Evolutionary conservation across 2,113 vertebrate species (phyloP).

Genomic region (Solea solea): DNA sequence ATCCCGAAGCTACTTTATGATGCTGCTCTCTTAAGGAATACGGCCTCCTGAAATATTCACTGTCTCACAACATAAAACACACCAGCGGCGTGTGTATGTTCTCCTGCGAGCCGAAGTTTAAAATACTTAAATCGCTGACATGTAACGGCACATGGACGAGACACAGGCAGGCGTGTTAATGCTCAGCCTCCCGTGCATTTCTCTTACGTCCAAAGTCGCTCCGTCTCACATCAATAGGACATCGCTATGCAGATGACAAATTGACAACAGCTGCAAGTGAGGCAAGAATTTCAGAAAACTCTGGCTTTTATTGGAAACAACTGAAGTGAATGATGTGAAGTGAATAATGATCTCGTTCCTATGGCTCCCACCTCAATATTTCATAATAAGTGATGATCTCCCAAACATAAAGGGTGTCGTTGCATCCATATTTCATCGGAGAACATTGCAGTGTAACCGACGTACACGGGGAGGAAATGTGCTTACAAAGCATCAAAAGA

Average conservation of each 20-base stretch:
- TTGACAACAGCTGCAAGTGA: conserved; percentile 69
- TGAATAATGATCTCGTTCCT: conserved; percentile 67
- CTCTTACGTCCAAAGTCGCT: conserved; percentile 47
- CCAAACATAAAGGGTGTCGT: conserved; percentile 67
- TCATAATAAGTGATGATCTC: conserved; percentile 75
- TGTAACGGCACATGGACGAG: conserved; percentile 14
- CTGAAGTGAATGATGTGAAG: conserved; percentile 67
- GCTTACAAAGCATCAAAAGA: conserved; percentile 80
- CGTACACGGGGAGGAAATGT: conserved; percentile 70
- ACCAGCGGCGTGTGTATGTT: not conserved
- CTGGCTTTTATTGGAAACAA: conserved; percentile 73
- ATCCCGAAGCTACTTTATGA: too few relatives aligned
- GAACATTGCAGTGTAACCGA: conserved; percentile 74
- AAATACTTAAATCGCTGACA: conserved; percentile 32
- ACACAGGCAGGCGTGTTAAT: conserved; percentile 6
- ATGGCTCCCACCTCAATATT: conserved; percentile 66
- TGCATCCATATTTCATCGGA: conserved; percentile 75
- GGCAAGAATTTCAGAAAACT: conserved; percentile 60
- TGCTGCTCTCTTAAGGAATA: too few relatives aligned
- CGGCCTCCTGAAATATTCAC: too few relatives aligned
- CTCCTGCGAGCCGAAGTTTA: conserved; percentile 4
- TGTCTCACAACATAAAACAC: not conserved
- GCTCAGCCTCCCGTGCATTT: conserved; percentile 30
- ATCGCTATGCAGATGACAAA: conserved; percentile 56
- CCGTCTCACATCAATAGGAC: conserved; percentile 43